Base-by-base conservation (phyloP, 2,888 invertebrate genomes). In the Orchestes rusci region DNA sequence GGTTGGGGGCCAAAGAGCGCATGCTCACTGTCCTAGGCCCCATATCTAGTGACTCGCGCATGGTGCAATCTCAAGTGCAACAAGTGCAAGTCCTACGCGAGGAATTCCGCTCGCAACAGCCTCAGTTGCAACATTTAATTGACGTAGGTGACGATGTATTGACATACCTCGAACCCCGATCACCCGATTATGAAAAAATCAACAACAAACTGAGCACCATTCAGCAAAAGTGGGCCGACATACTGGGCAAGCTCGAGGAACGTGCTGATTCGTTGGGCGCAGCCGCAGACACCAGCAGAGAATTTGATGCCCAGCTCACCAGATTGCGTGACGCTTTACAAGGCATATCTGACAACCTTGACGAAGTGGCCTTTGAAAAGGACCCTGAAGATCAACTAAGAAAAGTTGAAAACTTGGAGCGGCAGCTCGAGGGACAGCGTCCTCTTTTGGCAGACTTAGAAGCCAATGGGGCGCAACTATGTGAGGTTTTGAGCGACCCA, bases 11-110 rank as follows among this genome's bases (percentile, higher is more conserved):
- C 54, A 97, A 97, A 70, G 94, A 95, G 60, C 84, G 91, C 57
- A 95, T 97, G 94, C 75, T 97, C 69, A 82, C 87, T 0, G 95
- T 94, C 0, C 73, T 97, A 0, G 96, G 96, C 13, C 95, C 95
- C 1, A 93, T 97, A 59, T 93, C 94, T 0, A 89, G 93, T 0
- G 96, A 97, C 68, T 91, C 94, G 1, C 76, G 93, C 41, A 89
- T 95, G 84, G 91, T 95, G 2, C 88, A 91, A 62, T 92, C 90
- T 27, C 96, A 96, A 75, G 88, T 94, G 13, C 92, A 94, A 63
- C 93, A 93, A 75, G 85, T 88, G 2, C 86, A 93, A 75, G 93
- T 96, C 1, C 74, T 97, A 35, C 80, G 94, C 48, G 96, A 96
- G 66, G 96, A 97, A 71, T 88, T 95, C 75, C 79, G 90, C 47